Base-by-base conservation (phyloP, 23 tunicate species). In the Ciona savignyi region DNA sequence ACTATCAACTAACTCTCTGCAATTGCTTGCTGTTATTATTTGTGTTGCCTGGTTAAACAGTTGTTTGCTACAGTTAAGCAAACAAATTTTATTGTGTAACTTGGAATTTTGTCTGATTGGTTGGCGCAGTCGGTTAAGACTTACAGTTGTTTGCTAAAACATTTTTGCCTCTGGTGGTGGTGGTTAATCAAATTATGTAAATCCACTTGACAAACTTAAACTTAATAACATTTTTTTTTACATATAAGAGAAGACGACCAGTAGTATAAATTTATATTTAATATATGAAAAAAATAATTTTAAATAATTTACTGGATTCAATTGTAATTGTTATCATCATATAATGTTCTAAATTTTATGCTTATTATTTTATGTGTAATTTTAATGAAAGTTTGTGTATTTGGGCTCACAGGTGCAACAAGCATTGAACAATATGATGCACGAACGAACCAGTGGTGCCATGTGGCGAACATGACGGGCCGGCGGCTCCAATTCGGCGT, bases 401-500 rank as follows among this genome's bases (percentile, higher is more conserved):
- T n/a, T n/a, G n/a, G n/a, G n/a, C 15, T 6, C 11, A 9, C 51
- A 91, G 97, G 97, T 65, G 97, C 97, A 15, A 74, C 70, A 22
- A 91, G 87, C 68, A 85, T 91, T 33, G 97, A 91, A 67, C 77
- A 85, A 27, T 91, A 76, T 73, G 83, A 91, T 42, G 75, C 87
- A 4, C 84, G 90, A 27, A 56, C 35, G 2, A 72, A 91, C 68
- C 35, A 21, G 0, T 91, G 97, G 97, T 28, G 78, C n/a, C 62
- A 33, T 3, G 60, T 79, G 56, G 83, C 97, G 27, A 62, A 89
- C 70, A 85, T 91, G 97, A 80, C 97, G 27, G 84, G 86, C 2
- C 83, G 91, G 21, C 74, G 98, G 0, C 85, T 82, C 73, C 98
- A 93, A 81, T 93, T 93, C 48, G 98, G 98, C 23, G 93, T 81